Percentiles rank a stretch among this genome's conserved stretches.
Evolutionary conservation across 2,797 vertebrate species (phyloP).

Genomic region (Channallabes apus): DNA sequence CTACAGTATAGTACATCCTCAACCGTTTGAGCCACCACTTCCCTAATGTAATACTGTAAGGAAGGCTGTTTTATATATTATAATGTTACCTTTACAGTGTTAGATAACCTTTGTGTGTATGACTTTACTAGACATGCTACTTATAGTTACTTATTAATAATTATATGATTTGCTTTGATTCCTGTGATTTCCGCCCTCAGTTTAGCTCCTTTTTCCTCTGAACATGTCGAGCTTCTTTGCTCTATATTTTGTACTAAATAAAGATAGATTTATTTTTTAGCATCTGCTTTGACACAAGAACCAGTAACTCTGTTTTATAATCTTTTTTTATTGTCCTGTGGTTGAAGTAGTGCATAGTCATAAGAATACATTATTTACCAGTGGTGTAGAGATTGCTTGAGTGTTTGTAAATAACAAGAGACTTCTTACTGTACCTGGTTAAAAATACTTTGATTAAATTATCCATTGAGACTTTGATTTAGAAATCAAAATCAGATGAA

Average conservation of each 20-base stretch:
- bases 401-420: not conserved
- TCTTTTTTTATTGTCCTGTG: not conserved
- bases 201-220: not conserved
- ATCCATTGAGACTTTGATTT: not conserved
- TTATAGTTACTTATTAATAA: not conserved
- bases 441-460: not conserved
- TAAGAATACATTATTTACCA: not conserved
- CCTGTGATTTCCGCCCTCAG: not conserved
- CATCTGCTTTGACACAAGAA: not conserved
- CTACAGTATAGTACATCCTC: too few relatives aligned
- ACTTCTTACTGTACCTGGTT: not conserved
- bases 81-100: not conserved
- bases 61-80: not conserved
- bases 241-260: not conserved
- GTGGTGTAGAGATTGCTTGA: not conserved
- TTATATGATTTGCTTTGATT: not conserved
- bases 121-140: not conserved
- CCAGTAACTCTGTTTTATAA: not conserved
- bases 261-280: not conserved
- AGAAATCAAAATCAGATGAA: not conserved
- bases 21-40: too few relatives aligned
- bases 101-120: not conserved
- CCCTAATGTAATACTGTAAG: too few relatives aligned
- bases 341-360: not conserved
- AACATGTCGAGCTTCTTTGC: not conserved